Percentiles rank a stretch among this genome's conserved stretches.
These are phyloP conservation scores for Cygnus buccinator DNA, from an alignment of 2,113 vertebrate genomes.

Conservation along the genomic window DNA sequence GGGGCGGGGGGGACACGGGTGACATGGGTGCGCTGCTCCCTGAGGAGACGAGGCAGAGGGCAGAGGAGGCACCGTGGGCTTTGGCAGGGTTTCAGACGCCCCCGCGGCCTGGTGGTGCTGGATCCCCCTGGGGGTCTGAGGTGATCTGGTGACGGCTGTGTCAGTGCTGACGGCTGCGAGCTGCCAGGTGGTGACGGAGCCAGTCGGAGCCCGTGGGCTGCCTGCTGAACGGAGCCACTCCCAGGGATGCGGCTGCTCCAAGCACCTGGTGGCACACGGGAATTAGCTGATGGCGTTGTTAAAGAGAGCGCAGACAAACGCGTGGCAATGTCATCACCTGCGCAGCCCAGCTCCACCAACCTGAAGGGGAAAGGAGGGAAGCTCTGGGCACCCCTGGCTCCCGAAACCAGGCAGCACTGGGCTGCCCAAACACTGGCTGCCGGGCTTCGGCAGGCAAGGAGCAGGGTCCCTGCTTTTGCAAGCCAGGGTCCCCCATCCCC, in stretches of 20 bases:
- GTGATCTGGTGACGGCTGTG: background rate
- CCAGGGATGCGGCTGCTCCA: background rate
- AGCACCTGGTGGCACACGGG: background rate
- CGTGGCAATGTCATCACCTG: background rate
- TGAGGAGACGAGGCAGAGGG: background rate
- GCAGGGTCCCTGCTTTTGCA: background rate
- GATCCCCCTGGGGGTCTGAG: background rate
- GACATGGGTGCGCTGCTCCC: too few species aligned
- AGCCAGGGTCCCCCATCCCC: background rate
- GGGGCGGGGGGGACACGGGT: too few species aligned
- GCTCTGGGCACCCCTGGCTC: background rate
- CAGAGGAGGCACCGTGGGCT: background rate
- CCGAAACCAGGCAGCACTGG: too few species aligned
- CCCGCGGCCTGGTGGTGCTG: background rate
- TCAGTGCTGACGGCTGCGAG: background rate
- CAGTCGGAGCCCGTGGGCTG: background rate
- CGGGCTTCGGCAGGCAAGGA: background rate
- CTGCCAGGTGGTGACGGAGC: background rate
- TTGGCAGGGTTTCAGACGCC: background rate
- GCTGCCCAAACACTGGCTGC: background rate
- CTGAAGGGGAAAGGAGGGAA: background rate
- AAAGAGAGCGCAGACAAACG: background rate
- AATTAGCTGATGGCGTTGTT: background rate
- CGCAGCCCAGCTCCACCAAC: background rate
- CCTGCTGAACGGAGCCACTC: background rate